These are phyloP conservation scores for Ditylenchus dipsaci DNA, from an alignment of 1,140 invertebrate genomes.

Conservation along the genomic window DNA sequence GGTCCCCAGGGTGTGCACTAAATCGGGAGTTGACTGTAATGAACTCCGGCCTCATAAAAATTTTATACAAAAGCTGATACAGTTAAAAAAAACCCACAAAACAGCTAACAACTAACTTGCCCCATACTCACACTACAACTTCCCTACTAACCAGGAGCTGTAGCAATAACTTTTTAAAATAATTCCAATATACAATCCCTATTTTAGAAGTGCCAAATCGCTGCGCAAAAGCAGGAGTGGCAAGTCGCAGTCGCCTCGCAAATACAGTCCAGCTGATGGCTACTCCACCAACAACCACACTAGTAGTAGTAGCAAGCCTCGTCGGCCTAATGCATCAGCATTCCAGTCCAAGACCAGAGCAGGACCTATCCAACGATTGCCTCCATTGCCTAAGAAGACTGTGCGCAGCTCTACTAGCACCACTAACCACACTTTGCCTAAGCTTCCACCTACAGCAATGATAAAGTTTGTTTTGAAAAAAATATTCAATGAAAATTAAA, in stretches of 20 bases:
- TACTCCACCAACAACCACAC: conserved; percentile 4
- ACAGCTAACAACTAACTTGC: too few species aligned
- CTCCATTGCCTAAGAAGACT: conserved; percentile 28
- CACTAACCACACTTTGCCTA: conserved; percentile 6
- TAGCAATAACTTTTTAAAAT: conserved; percentile 5
- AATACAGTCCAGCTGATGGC: conserved; percentile 7
- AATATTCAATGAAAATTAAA: too few species aligned
- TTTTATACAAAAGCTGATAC: too few species aligned
- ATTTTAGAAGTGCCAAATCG: conserved; percentile 39
- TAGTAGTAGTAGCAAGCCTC: neutral
- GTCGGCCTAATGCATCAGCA: neutral
- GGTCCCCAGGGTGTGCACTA: too few species aligned
- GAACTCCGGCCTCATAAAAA: too few species aligned
- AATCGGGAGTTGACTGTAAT: too few species aligned
- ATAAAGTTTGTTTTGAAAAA: conserved; percentile 9
- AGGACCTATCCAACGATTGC: conserved; percentile 15
- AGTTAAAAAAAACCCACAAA: too few species aligned
- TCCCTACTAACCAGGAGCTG: neutral
- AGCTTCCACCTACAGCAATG: conserved; percentile 35
- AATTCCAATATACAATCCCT: neutral
- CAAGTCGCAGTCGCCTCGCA: conserved; percentile 32
- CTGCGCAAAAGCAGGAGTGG: conserved; percentile 23
- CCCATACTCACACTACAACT: too few species aligned
- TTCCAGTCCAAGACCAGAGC: conserved; percentile 15
- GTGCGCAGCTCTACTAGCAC: neutral